phyloP scores from a whole-genome alignment of 2,113 vertebrate genomes.

The Callorhinus ursinus region DNA sequence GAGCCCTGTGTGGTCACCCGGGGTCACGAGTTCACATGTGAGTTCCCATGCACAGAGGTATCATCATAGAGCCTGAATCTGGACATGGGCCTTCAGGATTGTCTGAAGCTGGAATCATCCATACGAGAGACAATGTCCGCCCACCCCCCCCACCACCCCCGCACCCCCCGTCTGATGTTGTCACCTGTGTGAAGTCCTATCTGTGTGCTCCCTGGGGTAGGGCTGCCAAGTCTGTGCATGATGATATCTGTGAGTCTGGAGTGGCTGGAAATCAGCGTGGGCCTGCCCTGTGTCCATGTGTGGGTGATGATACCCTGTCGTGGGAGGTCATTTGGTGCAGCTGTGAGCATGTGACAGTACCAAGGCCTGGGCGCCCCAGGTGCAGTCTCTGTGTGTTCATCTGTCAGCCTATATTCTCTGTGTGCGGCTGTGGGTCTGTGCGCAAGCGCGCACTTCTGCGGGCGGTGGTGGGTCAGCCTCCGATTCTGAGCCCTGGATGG shows the following conservation, averaged over 20 bases:
- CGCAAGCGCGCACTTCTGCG: neutral
- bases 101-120: neutral
- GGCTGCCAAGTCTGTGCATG: neutral
- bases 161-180: neutral
- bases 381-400: neutral
- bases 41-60: neutral
- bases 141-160: neutral
- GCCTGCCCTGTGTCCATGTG: neutral
- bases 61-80: neutral
- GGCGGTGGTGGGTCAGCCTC: neutral
- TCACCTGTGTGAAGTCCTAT: neutral
- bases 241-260: neutral
- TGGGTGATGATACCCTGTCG: neutral
- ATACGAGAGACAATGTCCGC: neutral
- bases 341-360: neutral
- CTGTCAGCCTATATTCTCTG: neutral
- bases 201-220: neutral
- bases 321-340: neutral
- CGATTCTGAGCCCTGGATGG: neutral
- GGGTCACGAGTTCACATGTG: neutral
- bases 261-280: neutral
- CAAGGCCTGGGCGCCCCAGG: neutral
- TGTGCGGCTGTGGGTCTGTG: neutral
- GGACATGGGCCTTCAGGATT: neutral
- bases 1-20: neutral